These are phyloP conservation scores for Melinaea marsaeus DNA, from an alignment of 2,888 invertebrate genomes.

Conservation along the genomic window DNA sequence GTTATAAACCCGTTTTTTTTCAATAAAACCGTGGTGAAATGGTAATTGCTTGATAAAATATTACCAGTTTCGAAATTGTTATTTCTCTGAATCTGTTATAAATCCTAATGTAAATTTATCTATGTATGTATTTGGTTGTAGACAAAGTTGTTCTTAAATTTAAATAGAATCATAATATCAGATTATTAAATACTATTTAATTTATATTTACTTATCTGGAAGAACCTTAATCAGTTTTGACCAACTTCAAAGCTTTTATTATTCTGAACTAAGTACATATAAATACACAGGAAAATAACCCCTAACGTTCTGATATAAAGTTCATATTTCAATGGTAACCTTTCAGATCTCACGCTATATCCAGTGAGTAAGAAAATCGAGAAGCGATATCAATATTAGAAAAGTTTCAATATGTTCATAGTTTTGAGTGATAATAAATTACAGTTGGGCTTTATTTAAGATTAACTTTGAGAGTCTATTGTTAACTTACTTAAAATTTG, in stretches of 20 bases:
- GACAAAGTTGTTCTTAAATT: too few species aligned
- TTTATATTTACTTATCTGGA: not conserved
- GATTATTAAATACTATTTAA: too few species aligned
- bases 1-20: too few species aligned
- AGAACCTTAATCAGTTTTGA: slow-evolving; percentile 22
- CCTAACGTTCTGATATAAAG: not conserved
- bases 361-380: not conserved
- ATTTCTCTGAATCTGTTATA: too few species aligned
- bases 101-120: too few species aligned
- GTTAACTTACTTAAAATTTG: too few species aligned
- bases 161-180: too few species aligned
- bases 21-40: too few species aligned
- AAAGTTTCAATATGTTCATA: slow-evolving; percentile 28
- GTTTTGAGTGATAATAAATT: slow-evolving; percentile 34
- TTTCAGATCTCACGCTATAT: too few species aligned
- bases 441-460: slow-evolving; percentile 29
- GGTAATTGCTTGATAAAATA: too few species aligned
- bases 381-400: slow-evolving; percentile 31
- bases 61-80: too few species aligned
- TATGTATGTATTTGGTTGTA: too few species aligned
- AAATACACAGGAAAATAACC: not conserved
- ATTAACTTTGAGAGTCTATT: slow-evolving; percentile 24
- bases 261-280: not conserved
- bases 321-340: slow-evolving; percentile 5
- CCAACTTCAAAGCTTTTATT: slow-evolving; percentile 18